These are phyloP conservation scores for Urocitellus parryii DNA, from an alignment of 2,113 vertebrate genomes.

Conservation along the genomic window DNA sequence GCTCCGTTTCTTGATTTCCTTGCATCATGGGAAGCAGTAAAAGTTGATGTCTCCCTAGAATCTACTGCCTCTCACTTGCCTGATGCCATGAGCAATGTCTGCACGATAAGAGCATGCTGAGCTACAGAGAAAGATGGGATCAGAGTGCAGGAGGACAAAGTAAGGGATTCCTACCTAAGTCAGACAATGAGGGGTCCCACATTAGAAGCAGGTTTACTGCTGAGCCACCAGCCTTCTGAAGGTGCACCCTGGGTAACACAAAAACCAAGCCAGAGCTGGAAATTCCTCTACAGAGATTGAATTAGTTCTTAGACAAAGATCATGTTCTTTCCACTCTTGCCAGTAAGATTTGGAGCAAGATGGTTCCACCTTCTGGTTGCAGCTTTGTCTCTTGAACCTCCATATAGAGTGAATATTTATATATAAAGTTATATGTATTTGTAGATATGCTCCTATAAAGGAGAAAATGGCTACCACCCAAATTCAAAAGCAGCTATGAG, in stretches of 20 bases:
- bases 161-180: neutral
- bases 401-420: neutral
- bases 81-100: neutral
- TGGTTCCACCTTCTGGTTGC: neutral
- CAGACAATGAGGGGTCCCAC: neutral
- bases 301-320: neutral
- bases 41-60: neutral
- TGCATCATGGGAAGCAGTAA: conserved; percentile 23
- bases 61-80: neutral
- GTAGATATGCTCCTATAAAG: neutral
- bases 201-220: neutral
- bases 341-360: neutral
- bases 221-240: neutral
- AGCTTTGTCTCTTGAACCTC: neutral
- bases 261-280: neutral
- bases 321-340: neutral
- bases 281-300: neutral
- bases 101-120: neutral
- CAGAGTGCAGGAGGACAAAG: neutral
- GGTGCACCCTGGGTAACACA: fast-evolving
- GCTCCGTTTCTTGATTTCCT: conserved; percentile 10
- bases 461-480: neutral
- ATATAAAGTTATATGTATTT: neutral
- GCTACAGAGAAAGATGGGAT: neutral
- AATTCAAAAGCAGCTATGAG: neutral